Evolutionary conservation across 2,797 vertebrate species (phyloP), one percentile per base, ranked within the genome.

Genomic region (Sebastes minor): DNA sequence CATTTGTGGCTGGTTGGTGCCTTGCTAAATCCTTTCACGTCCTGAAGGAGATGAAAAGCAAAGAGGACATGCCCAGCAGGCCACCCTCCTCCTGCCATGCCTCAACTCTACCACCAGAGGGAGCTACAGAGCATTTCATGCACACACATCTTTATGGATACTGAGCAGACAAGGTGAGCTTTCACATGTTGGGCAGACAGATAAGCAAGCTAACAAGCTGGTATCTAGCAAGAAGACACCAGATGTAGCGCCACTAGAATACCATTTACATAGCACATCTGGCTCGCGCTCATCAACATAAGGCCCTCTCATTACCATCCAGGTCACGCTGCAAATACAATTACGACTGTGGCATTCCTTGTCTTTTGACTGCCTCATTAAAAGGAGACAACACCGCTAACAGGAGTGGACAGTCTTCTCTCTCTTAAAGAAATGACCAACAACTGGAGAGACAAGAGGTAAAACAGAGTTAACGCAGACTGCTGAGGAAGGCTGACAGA

Each of bases 81-180:
- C 53, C 27, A 6, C 32, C 14, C 28, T 68, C 57, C n/a, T 70
- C 38, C 25, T 71, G 76, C 59, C 12, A 18, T n/a, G 3, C 1
- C 42, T 46, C 10, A 3, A 12, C 22, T n/a, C 0, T 16, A 6
- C 86, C 93, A 90, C 72, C 49, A 86, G 92, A 81, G 85, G 92
- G 88, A 12, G 81, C 1, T 20, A 46, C 46, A 77, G 33, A 46
- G 75, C 65, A 46, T 38, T 25, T 53, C 3, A 30, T 80, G 20
- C 4, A 1, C 75, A 68, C 2, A 35, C 52, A 73, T 64, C 22
- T 46, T 25, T 23, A 30, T 1, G 35, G 46, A 59, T 2, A 46
- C 13, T 14, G 27, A 25, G 61, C 35, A 33, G 57, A 57, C 42
- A 16, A 32, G 42, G 22, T 16, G 70, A 49, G 30, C 53, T 27